Evolutionary conservation across 2,888 invertebrate genomes (phyloP).

Genomic region (Pristionchus fissidentatus): DNA sequence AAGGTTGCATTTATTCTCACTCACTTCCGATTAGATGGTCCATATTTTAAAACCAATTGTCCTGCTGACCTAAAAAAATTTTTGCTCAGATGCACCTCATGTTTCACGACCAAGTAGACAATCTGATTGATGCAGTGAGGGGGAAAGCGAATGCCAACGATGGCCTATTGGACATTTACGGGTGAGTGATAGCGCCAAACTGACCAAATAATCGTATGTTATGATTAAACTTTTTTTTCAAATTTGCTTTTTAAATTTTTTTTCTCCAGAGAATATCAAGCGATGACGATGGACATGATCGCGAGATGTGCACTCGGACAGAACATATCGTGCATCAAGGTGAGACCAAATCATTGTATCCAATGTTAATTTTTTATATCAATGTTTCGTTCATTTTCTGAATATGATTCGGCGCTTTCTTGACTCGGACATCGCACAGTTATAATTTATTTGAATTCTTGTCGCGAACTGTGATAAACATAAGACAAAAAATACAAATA

Average conservation of each 20-base stretch:
- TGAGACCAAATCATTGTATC: not conserved
- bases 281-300: conserved; percentile 68
- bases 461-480: too few species aligned
- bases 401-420: too few species aligned
- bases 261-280: conserved; percentile 69
- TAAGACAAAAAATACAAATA: too few species aligned
- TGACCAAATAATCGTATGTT: not conserved
- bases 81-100: conserved; percentile 52
- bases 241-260: not conserved
- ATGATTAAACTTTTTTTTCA: not conserved
- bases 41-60: too few species aligned
- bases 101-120: conserved; percentile 51
- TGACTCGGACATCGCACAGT: too few species aligned
- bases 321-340: conserved; percentile 44
- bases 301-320: conserved; percentile 65
- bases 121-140: conserved; percentile 16
- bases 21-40: too few species aligned
- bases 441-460: too few species aligned
- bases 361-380: too few species aligned
- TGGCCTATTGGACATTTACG: conserved; percentile 44
- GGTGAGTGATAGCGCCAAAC: too few species aligned
- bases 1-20: conserved; percentile 45
- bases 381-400: too few species aligned
- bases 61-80: too few species aligned
- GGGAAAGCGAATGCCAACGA: not conserved